A percentile compares a stretch with the other conserved stretches of the same genome.
phyloP scores from a whole-genome alignment of 92 coral and sea anemone genomes.

The Siderastrea radians region DNA sequence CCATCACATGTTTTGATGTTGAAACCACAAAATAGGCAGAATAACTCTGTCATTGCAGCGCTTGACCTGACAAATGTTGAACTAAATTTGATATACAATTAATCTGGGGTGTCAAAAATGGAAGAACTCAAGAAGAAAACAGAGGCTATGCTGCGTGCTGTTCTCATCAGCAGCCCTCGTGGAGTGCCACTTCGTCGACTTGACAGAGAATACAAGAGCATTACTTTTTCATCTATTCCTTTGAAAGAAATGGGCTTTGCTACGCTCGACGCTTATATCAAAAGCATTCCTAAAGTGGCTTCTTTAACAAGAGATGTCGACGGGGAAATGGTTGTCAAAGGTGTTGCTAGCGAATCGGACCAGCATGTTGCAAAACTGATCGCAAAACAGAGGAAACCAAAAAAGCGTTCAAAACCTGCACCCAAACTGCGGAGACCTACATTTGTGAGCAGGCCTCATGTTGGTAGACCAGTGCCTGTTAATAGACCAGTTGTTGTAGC shows the following conservation, averaged over 20 bases:
- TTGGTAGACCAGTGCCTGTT: too few species aligned
- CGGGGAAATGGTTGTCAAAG: constrained; percentile 86
- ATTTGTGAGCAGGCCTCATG: neutral
- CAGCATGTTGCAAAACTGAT: constrained; percentile 94
- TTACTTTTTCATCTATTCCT: constrained; percentile 83
- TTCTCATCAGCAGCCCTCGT: constrained; percentile 93
- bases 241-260: constrained; percentile 74
- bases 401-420: constrained; percentile 61
- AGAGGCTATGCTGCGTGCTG: constrained; percentile 90
- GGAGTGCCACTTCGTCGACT: constrained; percentile 85
- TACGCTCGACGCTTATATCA: constrained; percentile 79
- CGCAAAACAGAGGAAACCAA: constrained; percentile 95
- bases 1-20: constrained; percentile 1
- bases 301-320: constrained; percentile 68
- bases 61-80: neutral
- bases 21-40: neutral
- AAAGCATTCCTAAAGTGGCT: constrained; percentile 91
- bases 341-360: constrained; percentile 90
- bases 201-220: constrained; percentile 77
- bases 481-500: neutral
- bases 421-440: constrained; percentile 41
- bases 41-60: constrained; percentile 13
- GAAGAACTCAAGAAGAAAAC: constrained; percentile 72
- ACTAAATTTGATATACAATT: neutral
- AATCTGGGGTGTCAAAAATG: neutral